Evolutionary conservation across 1,140 invertebrate genomes (phyloP).

Genomic region (Hesperophylax magnus): DNA sequence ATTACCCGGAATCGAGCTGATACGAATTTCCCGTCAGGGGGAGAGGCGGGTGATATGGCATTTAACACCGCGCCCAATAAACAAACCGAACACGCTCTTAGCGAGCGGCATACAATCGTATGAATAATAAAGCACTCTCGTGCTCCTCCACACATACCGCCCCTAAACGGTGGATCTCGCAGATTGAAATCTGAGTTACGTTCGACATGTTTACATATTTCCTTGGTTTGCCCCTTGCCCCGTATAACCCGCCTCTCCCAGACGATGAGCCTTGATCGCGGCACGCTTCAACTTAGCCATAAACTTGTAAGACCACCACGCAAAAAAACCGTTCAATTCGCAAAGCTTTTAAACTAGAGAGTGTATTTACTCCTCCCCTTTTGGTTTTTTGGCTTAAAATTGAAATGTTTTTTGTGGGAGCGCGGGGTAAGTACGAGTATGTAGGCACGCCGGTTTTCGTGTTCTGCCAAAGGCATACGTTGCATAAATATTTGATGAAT

Average conservation of each 20-base stretch:
- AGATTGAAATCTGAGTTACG: constrained; percentile 59
- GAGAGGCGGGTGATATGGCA: constrained; percentile 46
- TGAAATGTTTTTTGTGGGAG: not conserved
- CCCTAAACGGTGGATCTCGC: constrained; percentile 45
- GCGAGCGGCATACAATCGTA: constrained; percentile 53
- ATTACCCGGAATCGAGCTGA: constrained; percentile 30
- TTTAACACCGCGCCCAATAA: constrained; percentile 55
- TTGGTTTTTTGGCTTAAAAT: not conserved
- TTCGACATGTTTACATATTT: constrained; percentile 59
- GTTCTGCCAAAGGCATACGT: constrained; percentile 47
- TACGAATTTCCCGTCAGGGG: constrained; percentile 37
- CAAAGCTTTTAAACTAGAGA: too few species aligned
- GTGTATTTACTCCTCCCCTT: not conserved
- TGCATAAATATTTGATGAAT: constrained; percentile 58
- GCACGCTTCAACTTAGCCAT: not conserved
- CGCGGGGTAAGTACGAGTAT: not conserved
- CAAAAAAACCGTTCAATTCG: not conserved
- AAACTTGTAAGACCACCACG: not conserved
- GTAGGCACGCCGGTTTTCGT: constrained; percentile 23
- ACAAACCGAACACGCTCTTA: constrained; percentile 46
- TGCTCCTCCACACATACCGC: constrained; percentile 38
- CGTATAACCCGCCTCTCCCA: constrained; percentile 7
- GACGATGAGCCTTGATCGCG: constrained; percentile 1
- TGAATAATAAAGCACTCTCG: constrained; percentile 57
- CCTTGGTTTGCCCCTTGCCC: constrained; percentile 47